phyloP scores from a whole-genome alignment of 2,888 invertebrate genomes.

The Meiosimyza platycephala region DNA sequence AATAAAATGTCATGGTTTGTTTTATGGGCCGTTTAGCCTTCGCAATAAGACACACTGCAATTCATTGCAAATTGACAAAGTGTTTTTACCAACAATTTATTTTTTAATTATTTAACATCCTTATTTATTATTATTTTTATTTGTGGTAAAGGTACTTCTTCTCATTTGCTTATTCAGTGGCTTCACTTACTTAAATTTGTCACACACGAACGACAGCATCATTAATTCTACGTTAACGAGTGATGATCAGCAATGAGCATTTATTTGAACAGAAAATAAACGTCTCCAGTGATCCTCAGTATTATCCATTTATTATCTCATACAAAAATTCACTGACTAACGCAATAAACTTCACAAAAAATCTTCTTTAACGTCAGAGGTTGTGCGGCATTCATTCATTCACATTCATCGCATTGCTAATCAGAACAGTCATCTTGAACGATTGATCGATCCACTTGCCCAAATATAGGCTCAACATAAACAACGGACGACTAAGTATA shows the following conservation, averaged over 20 bases:
- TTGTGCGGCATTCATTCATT: slow-evolving; percentile 16
- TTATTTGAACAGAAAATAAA: not conserved
- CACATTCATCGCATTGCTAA: slow-evolving; percentile 5
- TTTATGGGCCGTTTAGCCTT: slow-evolving; percentile 21
- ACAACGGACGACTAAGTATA: not conserved
- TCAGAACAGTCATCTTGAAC: slow-evolving; percentile 3
- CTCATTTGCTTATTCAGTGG: too few relatives aligned
- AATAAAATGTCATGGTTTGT: slow-evolving; percentile 7
- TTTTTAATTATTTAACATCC: too few relatives aligned
- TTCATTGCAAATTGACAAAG: too few relatives aligned
- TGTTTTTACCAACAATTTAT: too few relatives aligned
- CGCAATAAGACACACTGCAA: too few relatives aligned
- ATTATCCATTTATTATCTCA: not conserved
- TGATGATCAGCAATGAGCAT: not conserved
- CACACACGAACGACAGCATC: too few relatives aligned
- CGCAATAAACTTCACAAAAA: slow-evolving; percentile 12
- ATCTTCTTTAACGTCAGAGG: slow-evolving; percentile 6
- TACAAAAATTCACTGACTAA: slow-evolving; percentile 17
- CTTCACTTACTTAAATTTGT: too few relatives aligned
- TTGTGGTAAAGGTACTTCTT: too few relatives aligned
- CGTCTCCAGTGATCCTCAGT: not conserved
- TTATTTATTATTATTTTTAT: too few relatives aligned
- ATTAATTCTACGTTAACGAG: too few relatives aligned
- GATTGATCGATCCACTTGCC: slow-evolving; percentile 12
- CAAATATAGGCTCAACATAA: slow-evolving; percentile 16